Base-by-base conservation (phyloP, 2,797 vertebrate genomes). In the Borostomias antarcticus region DNA sequence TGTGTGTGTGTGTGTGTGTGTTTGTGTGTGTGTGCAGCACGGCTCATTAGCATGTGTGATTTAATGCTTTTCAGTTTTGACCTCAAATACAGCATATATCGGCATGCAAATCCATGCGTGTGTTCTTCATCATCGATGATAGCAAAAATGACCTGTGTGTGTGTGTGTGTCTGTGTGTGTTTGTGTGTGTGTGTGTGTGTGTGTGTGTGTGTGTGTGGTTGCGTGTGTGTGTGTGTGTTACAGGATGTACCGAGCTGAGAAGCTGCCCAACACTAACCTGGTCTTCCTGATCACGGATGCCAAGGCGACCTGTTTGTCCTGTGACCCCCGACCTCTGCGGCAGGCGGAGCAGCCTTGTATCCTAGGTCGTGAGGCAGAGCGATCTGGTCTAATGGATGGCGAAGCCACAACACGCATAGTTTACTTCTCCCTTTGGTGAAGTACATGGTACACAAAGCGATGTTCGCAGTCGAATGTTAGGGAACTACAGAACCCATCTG, bases 331-430 rank as follows among this genome's bases (percentile, higher is more conserved):
- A 60, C 93, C 94, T 0, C 90, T 99, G 51, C 93, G 94, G 83
- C 98, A 99, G 85, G 97, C 97, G 0, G 97, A 99, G 69, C 97
- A 99, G 85, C 96, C 95, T 37, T 98, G 96, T 99, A 99, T 99
- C 98, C 95, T 99, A 95, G 88, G 76, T 25, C 33, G 28, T 68
- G 70, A 37, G 6, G 40, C n/a, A 17, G n/a, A 11, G n/a, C 13
- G 13, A 15, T 17, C 13, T 43, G n/a, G n/a, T 4, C 15, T n/a
- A 43, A 15, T 43, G 40, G 40, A 3, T 17, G n/a, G 23, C 9
- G 84, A n/a, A 80, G 72, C 37, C 11, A 17, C 50, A 3, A 3
- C 11, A 23, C 50, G 9, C 50, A 26, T 43, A 2, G 40, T 43
- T 43, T 43, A 15, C n/a, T 43, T 43, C 40, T 43, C 40, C n/a